phyloP scores from a whole-genome alignment of 1,140 invertebrate genomes.

The Drosophila lacertosa region DNA sequence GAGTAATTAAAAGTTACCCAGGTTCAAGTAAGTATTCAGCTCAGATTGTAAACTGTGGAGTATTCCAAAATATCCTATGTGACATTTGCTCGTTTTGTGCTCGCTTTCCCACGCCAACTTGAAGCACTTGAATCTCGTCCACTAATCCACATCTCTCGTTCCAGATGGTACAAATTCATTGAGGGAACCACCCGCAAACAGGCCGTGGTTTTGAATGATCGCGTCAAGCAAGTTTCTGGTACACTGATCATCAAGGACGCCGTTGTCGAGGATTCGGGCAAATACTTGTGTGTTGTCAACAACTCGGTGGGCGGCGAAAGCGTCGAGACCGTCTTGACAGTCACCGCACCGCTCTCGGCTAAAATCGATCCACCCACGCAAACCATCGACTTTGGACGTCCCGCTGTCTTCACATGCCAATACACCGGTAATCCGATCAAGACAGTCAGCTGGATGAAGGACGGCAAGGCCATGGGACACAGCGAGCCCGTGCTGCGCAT shows the following conservation, averaged over 20 bases:
- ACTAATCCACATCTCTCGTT: slow-evolving; percentile 65
- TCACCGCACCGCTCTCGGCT: slow-evolving; percentile 94
- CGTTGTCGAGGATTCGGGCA: slow-evolving; percentile 95
- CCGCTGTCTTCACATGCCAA: slow-evolving; percentile 94
- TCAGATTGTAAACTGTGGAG: neutral
- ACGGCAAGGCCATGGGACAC: slow-evolving; percentile 92
- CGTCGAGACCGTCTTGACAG: slow-evolving; percentile 95
- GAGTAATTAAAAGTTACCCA: neutral
- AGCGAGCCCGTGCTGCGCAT: slow-evolving; percentile 92
- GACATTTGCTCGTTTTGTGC: slow-evolving; percentile 61
- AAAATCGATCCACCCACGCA: slow-evolving; percentile 95
- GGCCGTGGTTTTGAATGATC: slow-evolving; percentile 92
- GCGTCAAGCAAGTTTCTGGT: slow-evolving; percentile 96
- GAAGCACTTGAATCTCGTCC: neutral
- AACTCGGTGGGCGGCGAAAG: slow-evolving; percentile 97
- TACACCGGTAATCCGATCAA: slow-evolving; percentile 95
- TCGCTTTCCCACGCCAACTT: slow-evolving; percentile 32
- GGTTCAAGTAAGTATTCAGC: slow-evolving; percentile 1
- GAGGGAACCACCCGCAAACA: slow-evolving; percentile 93
- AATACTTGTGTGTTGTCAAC: slow-evolving; percentile 96
- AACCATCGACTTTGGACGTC: slow-evolving; percentile 95
- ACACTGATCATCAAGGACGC: slow-evolving; percentile 96
- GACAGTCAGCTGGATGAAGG: slow-evolving; percentile 95
- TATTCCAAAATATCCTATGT: neutral
- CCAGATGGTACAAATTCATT: slow-evolving; percentile 97